phyloP scores from a whole-genome alignment of 2,797 vertebrate genomes.

The Tauraco hartlaubi region DNA sequence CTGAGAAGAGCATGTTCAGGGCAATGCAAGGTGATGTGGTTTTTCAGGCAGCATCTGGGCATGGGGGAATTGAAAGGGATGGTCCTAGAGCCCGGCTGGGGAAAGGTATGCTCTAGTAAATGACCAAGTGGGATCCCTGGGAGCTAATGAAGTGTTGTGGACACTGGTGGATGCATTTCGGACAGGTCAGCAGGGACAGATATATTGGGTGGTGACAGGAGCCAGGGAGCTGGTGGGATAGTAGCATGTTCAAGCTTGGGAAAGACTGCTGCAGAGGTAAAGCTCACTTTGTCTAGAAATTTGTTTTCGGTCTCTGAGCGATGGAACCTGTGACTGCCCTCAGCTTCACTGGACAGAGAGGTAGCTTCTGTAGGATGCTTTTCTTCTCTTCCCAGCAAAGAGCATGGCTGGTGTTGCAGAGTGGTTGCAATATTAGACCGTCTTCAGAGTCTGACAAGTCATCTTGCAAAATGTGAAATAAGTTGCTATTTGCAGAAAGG shows the following conservation, averaged over 20 bases:
- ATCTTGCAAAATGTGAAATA: neutral
- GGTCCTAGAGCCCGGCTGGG: fast-evolving
- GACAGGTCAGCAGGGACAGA: neutral
- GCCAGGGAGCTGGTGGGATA: neutral
- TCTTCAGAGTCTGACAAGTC: neutral
- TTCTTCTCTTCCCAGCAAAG: neutral
- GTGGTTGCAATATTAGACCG: fast-evolving
- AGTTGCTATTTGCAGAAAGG: neutral
- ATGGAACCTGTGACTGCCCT: neutral
- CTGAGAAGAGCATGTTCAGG: neutral
- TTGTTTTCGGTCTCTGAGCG: fast-evolving
- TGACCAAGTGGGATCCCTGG: neutral
- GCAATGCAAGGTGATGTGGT: fast-evolving
- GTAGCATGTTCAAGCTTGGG: fast-evolving
- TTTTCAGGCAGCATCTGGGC: neutral
- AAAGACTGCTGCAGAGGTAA: neutral
- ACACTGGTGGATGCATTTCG: neutral
- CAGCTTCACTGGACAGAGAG: neutral
- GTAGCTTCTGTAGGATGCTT: fast-evolving
- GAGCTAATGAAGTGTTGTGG: fast-evolving
- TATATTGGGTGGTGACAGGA: neutral
- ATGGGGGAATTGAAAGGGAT: neutral
- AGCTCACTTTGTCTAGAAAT: neutral
- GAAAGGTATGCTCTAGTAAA: neutral
- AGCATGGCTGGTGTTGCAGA: fast-evolving